Evolutionary conservation across 1,140 invertebrate genomes (phyloP), one percentile per base, ranked within the genome.

Genomic region (Ips typographus): DNA sequence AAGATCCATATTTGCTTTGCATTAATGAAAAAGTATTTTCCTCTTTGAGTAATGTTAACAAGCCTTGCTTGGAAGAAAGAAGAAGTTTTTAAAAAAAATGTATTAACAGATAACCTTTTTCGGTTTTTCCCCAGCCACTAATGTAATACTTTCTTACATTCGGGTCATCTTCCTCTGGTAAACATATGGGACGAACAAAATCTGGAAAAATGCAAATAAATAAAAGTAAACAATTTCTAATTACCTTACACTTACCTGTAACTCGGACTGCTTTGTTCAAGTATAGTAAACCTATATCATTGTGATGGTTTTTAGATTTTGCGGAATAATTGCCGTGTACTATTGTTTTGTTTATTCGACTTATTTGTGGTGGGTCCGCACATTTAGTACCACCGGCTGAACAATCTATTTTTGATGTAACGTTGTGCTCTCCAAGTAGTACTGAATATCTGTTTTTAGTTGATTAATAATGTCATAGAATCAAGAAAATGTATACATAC

Each of bases 111-210:
- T 22, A 22, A 71, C 75, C 57, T 5, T 52, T 76, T 67, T 77
- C 73, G 8, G 78, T 79, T 67, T 71, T 73, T 7, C 78, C 78
- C 78, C 78, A 80, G 47, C 78, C 78, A 64, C 77, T 73, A 36
- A 80, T 43, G 52, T 60, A 75, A 59, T 77, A 78, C 56, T 73
- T 68, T 2, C 51, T 57, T 4, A 63, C 40, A 3, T 61, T 40
- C 47, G 6, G 42, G 5, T 65, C 42, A 37, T 57, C 7, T 44
- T 74, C 59, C 3, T 66, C 65, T 38, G 57, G 85, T 1, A 92
- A 74, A 72, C 91, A 92, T 47, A 91, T 85, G 0, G 90, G 88
- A 72, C 84, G 82, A 37, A 92, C 84, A 71, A 80, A 84, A 41
- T 83, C 77, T 78, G 44, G 57, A 74, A 77, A 71, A 57, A 58